phyloP scores from a whole-genome alignment of 2,888 invertebrate genomes.

The Ctena decussata region DNA sequence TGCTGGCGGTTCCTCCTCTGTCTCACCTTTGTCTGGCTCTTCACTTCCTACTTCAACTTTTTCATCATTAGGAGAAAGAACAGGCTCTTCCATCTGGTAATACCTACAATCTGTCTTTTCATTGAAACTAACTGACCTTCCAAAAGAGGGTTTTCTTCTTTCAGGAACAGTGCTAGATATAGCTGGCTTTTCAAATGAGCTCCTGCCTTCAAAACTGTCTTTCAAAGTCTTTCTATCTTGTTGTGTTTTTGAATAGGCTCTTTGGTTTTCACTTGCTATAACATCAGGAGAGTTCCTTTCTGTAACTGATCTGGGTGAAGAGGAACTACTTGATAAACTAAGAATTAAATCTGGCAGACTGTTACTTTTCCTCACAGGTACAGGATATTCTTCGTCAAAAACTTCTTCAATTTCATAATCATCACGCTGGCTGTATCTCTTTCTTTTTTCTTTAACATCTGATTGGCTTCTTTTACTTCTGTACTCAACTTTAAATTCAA shows the following conservation, averaged over 20 bases:
- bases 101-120: constrained; percentile 17
- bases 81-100: background rate
- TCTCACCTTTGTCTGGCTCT: background rate
- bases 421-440: background rate
- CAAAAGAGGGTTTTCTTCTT: constrained; percentile 11
- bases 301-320: background rate
- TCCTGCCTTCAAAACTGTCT: constrained; percentile 23
- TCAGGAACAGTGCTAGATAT: background rate
- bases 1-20: background rate
- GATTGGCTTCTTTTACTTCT: constrained; percentile 22
- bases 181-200: background rate
- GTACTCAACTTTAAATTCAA: background rate
- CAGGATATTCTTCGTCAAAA: background rate
- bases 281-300: background rate
- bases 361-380: constrained; percentile 27
- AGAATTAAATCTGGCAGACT: constrained; percentile 21
- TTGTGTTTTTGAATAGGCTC: no score
- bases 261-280: background rate
- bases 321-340: background rate
- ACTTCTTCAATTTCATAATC: constrained; percentile 1
- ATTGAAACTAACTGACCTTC: constrained; percentile 28
- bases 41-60: background rate
- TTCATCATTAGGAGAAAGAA: background rate
- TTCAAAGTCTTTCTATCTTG: constrained; percentile 5
- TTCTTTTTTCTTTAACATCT: constrained; percentile 21